A percentile compares a stretch with the other conserved stretches of the same genome.
Conservation (phyloP, 2,888 invertebrate genomes). For the Ophraella communa region DNA sequence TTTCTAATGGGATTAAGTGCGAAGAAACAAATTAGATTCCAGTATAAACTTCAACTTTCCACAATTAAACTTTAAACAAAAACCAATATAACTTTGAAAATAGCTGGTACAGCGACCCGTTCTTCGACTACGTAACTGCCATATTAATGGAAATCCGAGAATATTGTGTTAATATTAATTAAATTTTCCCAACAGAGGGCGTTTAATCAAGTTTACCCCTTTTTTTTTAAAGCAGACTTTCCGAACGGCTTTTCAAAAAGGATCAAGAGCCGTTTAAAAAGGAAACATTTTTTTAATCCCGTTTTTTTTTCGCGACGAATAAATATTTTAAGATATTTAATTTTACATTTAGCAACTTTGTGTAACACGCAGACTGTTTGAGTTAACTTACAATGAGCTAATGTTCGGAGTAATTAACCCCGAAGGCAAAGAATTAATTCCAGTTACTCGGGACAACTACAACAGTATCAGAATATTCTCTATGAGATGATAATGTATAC, state of each 20-base stretch:
- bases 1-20: not conserved
- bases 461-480: not conserved
- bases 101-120: not conserved
- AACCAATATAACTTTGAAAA: conserved; percentile 5
- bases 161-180: conserved; percentile 1
- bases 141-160: conserved; percentile 6
- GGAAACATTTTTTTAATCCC: not conserved
- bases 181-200: conserved; percentile 5
- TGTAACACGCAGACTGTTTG: not conserved
- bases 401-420: conserved; percentile 1
- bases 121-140: not conserved
- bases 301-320: not conserved
- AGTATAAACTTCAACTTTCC: not conserved
- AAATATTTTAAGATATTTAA: not conserved
- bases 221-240: not conserved
- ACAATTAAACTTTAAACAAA: conserved; percentile 7
- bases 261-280: not conserved
- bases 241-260: not conserved
- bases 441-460: not conserved
- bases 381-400: not conserved
- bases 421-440: conserved; percentile 2
- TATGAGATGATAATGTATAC: not conserved
- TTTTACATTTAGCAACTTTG: not conserved
- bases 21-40: not conserved
- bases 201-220: not conserved